Evolutionary conservation across 2,888 invertebrate species (phyloP), one percentile per base, ranked within the genome.

Genomic region (Drosophila limbata): DNA sequence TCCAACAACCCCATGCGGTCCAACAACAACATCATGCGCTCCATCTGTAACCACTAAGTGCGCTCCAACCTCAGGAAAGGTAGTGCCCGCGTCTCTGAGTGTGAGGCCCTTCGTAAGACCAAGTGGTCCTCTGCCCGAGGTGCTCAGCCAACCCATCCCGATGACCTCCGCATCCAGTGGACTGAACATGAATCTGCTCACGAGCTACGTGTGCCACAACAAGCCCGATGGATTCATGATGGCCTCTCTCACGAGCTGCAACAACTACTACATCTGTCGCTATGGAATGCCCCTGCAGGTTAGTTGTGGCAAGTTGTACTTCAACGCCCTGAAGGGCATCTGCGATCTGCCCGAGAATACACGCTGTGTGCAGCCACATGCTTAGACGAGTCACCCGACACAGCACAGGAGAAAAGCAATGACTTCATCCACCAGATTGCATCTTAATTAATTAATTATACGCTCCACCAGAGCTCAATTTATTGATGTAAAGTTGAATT

Each of bases 261-360:
- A 73, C 60, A 81, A 91, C 51, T 91, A 88, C 55, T 91, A 85
- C 35, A 78, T 90, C 65, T 91, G 91, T 42, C 87, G 77, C 33
- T 81, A 84, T 17, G 85, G 81, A 10, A 61, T 70, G 13, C 84
- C 91, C 0, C 47, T 90, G 19, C 67, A 61, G 44, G 77, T 82
- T 0, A 90, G 80, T 67, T 91, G 91, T 57, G 91, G 91, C 13
- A 17, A 67, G 1, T 82, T 85, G 40, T 87, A 90, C 75, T 91
- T 90, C 74, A 91, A 91, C 21, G 84, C 84, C 0, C 39, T 87
- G 40, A 90, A 83, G 64, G 91, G 91, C 31, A 78, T 79, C 47
- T 91, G 91, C 61, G 91, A 91, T 79, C 71, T 87, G 57, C 91
- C 91, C 5, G 79, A 90, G 63, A 91, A 91, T 33, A 90, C 89